These are phyloP conservation scores for Rhadina sibilatrix DNA, from an alignment of 2,113 vertebrate species.

Conservation along the genomic window DNA sequence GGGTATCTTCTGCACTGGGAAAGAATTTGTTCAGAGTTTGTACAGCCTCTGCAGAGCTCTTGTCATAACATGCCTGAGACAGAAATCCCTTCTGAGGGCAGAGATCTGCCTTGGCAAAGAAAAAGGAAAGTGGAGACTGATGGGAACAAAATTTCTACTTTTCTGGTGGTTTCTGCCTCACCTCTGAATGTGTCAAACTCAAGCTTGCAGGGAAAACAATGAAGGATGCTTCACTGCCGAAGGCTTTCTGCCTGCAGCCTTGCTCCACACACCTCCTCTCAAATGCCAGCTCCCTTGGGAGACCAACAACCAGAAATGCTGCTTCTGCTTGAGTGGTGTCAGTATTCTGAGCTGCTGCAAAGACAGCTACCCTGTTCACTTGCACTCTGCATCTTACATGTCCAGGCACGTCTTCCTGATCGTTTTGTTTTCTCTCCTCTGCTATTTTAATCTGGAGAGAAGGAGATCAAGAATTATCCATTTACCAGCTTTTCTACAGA, in stretches of 20 bases:
- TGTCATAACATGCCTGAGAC: neutral
- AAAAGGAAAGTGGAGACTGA: neutral
- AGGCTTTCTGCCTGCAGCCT: neutral
- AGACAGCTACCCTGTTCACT: neutral
- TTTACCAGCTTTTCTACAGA: slow-evolving; percentile 22
- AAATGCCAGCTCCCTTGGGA: rapidly evolving
- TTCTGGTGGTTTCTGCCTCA: neutral
- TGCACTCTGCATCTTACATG: neutral
- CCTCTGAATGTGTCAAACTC: neutral
- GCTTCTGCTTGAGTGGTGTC: neutral
- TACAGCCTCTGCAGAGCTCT: neutral
- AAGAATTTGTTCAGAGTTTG: neutral
- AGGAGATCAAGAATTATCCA: slow-evolving; percentile 19
- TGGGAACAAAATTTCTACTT: neutral
- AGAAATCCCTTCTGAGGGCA: neutral
- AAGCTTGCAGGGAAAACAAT: neutral
- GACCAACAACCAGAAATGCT: neutral
- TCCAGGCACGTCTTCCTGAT: neutral
- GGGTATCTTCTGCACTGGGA: neutral
- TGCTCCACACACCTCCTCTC: neutral
- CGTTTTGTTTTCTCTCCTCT: neutral
- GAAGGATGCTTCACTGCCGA: neutral
- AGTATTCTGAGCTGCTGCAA: neutral
- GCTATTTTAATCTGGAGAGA: slow-evolving; percentile 27
- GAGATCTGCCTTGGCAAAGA: neutral